phyloP scores from a whole-genome alignment of 2,888 invertebrate genomes.

The Eudasyphora cyanicolor region DNA sequence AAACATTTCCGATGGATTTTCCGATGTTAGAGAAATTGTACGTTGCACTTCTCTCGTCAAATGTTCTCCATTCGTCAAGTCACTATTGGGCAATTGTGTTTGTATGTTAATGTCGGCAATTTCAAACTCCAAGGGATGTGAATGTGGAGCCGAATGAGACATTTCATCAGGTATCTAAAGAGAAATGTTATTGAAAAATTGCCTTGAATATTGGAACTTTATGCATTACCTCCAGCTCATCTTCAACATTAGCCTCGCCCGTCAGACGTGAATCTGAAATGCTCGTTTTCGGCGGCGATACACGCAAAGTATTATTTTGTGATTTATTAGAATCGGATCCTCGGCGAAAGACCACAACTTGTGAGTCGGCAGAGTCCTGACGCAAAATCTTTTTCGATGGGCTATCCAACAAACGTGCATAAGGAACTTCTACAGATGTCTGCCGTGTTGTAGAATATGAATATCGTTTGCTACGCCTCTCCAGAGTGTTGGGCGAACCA shows the following conservation, averaged over 20 bases:
- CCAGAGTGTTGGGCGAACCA: conserved; percentile 78
- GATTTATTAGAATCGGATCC: conserved; percentile 78
- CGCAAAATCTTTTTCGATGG: conserved; percentile 78
- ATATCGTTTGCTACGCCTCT: conserved; percentile 82
- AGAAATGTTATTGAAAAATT: neutral
- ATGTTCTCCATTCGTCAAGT: conserved; percentile 72
- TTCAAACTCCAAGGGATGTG: conserved; percentile 79
- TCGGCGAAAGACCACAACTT: conserved; percentile 82
- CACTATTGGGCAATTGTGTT: conserved; percentile 64
- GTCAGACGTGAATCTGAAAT: conserved; percentile 92
- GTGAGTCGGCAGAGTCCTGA: conserved; percentile 80
- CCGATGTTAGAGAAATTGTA: conserved; percentile 92
- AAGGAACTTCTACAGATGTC: conserved; percentile 84
- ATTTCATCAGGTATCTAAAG: conserved; percentile 78
- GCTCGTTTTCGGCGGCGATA: conserved; percentile 89
- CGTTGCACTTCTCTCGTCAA: conserved; percentile 82
- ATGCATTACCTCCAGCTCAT: conserved; percentile 80
- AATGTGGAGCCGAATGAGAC: conserved; percentile 80
- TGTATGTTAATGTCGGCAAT: conserved; percentile 78
- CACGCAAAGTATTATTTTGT: conserved; percentile 76
- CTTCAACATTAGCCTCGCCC: conserved; percentile 84
- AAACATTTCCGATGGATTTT: conserved; percentile 94
- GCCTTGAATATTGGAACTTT: neutral
- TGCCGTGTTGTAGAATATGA: conserved; percentile 81
- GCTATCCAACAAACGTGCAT: conserved; percentile 88